Conservation (phyloP, 2,113 vertebrate species). For the Orthonyx spaldingii region DNA sequence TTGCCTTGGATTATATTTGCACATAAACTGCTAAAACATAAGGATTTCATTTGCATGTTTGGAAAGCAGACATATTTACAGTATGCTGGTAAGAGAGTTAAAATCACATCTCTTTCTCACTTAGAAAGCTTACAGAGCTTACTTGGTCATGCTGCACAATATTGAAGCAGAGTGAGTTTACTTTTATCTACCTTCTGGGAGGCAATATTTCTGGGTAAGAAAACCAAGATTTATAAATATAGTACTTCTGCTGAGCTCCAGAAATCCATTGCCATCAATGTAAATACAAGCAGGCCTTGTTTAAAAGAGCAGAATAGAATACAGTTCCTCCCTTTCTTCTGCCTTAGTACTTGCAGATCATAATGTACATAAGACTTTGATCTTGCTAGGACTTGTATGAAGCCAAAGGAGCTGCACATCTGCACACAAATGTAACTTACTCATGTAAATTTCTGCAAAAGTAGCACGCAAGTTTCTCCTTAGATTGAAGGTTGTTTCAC, state of each 20-base stretch:
- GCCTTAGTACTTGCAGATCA: not conserved
- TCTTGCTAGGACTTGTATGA: not conserved
- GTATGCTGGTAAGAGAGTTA: not conserved
- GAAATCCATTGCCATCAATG: not conserved
- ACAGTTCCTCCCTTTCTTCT: not conserved
- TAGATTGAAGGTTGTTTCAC: not conserved
- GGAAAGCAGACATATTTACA: not conserved
- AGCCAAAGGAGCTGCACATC: not conserved
- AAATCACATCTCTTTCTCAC: not conserved
- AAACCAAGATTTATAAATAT: not conserved
- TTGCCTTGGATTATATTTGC: not conserved
- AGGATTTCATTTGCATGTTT: not conserved
- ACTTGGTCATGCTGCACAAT: not conserved
- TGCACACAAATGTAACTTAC: not conserved
- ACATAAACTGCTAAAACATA: not conserved
- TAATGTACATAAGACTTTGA: not conserved
- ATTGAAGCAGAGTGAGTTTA: not conserved
- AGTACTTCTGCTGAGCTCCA: not conserved
- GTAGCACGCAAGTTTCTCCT: not conserved
- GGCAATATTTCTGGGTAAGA: not conserved
- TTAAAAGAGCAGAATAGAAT: not conserved
- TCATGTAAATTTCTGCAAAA: not conserved
- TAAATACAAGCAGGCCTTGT: not conserved
- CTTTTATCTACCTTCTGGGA: not conserved
- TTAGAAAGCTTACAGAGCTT: not conserved